Evolutionary conservation across 1,140 invertebrate genomes (phyloP), one percentile per base, ranked within the genome.

Genomic region (Aphelinus atriplicis): DNA sequence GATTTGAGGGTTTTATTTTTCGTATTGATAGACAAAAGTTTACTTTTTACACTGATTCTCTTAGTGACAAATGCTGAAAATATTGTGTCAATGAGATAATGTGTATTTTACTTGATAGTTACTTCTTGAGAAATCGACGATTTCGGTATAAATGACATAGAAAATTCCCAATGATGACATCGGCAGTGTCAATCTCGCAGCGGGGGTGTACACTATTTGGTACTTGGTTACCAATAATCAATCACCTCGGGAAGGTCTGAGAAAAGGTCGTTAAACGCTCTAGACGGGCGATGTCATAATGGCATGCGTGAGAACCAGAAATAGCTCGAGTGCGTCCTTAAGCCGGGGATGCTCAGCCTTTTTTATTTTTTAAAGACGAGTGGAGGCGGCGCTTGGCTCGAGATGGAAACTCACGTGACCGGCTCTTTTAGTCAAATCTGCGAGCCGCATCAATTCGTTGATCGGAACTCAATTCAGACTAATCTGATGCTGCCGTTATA

Each of bases 401-500:
- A 83, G 84, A 78, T 88, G 86, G 83, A 88, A 88, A 80, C 85
- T 84, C 82, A 80, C 76, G 82, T 84, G 84, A 82, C 82, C 84
- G 65, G 87, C 87, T 71, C 42, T 85, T 87, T 86, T 65, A 88
- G 87, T 87, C 76, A 79, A 88, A 88, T 88, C 84, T 86, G 84
- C 81, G 81, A 88, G 86, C 81, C 82, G 73, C 76, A 71, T 80
- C 58, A 68, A 46, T 60, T 60, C 65, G 71, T 73, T 72, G 75
- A 64, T 79, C 78, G 82, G 80, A 88, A 88, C 86, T 88, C 85
- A 87, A 88, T 88, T 88, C 86, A 88, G 86, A 88, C 86, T 88
- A 88, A 83, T 88, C 83, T 87, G 84, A 84, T 79, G 78, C 85
- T 88, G 84, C 81, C 79, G 68, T 70, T 53, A 10, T n/a, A 61